Base-by-base conservation (phyloP, 2,888 invertebrate species). In the Hoplodrina blanda region DNA sequence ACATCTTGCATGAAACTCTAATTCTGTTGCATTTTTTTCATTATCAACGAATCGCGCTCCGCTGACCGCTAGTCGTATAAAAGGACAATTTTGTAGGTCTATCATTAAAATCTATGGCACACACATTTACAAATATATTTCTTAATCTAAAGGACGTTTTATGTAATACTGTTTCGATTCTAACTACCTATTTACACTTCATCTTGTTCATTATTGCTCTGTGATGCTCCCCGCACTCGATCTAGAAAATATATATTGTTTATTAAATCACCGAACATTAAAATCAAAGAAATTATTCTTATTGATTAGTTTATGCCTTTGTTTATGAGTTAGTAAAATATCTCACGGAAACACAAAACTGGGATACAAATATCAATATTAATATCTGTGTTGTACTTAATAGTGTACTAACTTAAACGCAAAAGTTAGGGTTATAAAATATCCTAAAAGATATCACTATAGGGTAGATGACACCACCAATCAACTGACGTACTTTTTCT, bases 91-190 rank as follows among this genome's bases (percentile, higher is more conserved):
- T 44, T 30, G 6, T 62, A 50, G 13, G 52, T 30, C 46, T 73
- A 53, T 61, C 5, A 53, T 60, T 67, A 50, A 57, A 33, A 64
- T 76, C 79, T 81, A 84, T 81, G 81, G 85, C 85, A 84, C 83
- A 84, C 84, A 76, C 73, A 80, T 73, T 80, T 69, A 62, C 25
- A 67, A 73, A 60, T 63, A 54, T 41, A 46, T 50, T 30, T 60
- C 1, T 13, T 11, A 20, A 59, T 30, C 13, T 70, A 52, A 44
- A 20, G 4, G 13, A 60, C 20, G 8, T 33, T 37, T 52, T 52
- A 49, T 8, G 5, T 7, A 61, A 80, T 76, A 76, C 60, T 80
- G 76, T 15, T 66, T 62, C 30, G 41, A 44, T 63, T 46, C 0
- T 57, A 25, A 25, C 25, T 25, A n/a, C n/a, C n/a, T n/a, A 44